These are phyloP conservation scores for Maconellicoccus hirsutus DNA, from an alignment of 1,140 invertebrate species.

Conservation along the genomic window DNA sequence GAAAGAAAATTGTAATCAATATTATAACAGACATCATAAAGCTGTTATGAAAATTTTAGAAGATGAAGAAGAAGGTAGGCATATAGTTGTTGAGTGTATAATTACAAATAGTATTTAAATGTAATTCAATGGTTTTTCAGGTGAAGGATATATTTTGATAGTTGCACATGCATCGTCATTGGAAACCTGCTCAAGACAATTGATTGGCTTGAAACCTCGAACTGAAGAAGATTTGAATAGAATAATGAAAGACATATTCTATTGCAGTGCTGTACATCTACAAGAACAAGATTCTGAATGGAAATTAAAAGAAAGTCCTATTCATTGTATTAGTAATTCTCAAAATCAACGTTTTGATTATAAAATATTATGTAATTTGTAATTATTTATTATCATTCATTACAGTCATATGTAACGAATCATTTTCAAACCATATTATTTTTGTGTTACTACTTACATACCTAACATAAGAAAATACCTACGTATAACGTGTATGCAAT, in stretches of 20 bases:
- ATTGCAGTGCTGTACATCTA: constrained; percentile 58
- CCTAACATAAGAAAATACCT: too few species aligned
- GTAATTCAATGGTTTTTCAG: constrained; percentile 24
- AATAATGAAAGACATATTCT: constrained; percentile 65
- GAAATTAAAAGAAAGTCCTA: constrained; percentile 60
- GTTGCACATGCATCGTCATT: constrained; percentile 80
- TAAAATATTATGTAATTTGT: too few species aligned
- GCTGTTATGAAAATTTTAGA: constrained; percentile 36
- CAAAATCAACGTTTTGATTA: constrained; percentile 72
- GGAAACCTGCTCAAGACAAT: constrained; percentile 64
- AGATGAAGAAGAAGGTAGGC: constrained; percentile 29
- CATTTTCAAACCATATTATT: too few species aligned
- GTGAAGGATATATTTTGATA: constrained; percentile 62
- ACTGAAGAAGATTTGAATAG: constrained; percentile 51
- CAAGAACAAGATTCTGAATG: constrained; percentile 44
- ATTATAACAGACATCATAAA: constrained; percentile 52
- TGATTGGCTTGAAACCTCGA: constrained; percentile 53
- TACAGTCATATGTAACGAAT: too few species aligned
- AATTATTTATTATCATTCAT: too few species aligned
- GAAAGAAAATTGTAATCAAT: constrained; percentile 54
- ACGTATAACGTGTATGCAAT: too few species aligned
- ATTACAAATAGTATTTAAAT: background rate
- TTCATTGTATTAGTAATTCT: constrained; percentile 67
- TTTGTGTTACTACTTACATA: too few species aligned
- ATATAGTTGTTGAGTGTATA: constrained; percentile 11